Evolutionary conservation across 2,888 invertebrate species (phyloP).

Genomic region (Phanerotoma sp.): DNA sequence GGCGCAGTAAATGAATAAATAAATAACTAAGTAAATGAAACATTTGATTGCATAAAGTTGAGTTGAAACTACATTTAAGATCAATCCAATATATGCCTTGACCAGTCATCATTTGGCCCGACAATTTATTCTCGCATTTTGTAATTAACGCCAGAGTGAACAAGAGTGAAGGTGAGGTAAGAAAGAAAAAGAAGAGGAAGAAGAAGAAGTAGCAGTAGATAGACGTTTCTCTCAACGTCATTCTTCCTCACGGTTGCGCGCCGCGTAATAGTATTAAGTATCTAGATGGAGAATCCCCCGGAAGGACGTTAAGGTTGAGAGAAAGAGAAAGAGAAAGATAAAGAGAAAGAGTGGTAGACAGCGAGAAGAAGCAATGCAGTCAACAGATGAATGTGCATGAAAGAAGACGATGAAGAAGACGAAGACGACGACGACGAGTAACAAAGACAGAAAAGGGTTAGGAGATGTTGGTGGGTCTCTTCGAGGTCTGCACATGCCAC

Average conservation of each 20-base stretch:
- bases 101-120: slow-evolving; percentile 42
- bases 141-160: slow-evolving; percentile 49
- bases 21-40: no score
- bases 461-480: slow-evolving; percentile 51
- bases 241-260: slow-evolving; percentile 13
- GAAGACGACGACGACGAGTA: slow-evolving; percentile 24
- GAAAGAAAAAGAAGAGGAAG: slow-evolving; percentile 28
- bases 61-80: no score
- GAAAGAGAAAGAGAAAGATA: slow-evolving; percentile 13
- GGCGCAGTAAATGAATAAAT: no score
- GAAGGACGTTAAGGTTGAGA: slow-evolving; percentile 29
- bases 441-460: slow-evolving; percentile 27
- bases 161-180: slow-evolving; percentile 28
- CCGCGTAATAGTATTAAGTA: slow-evolving; percentile 18
- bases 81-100: neutral
- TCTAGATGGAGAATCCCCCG: slow-evolving; percentile 17
- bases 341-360: slow-evolving; percentile 1
- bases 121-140: slow-evolving; percentile 53
- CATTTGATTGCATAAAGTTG: no score
- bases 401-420: slow-evolving; percentile 19
- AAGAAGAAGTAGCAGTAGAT: slow-evolving; percentile 28
- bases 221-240: slow-evolving; percentile 27
- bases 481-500: slow-evolving; percentile 52
- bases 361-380: slow-evolving; percentile 6
- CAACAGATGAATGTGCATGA: slow-evolving; percentile 27